These are phyloP conservation scores for Leptocoma aspasia DNA, from an alignment of 2,113 vertebrate genomes.

Conservation along the genomic window DNA sequence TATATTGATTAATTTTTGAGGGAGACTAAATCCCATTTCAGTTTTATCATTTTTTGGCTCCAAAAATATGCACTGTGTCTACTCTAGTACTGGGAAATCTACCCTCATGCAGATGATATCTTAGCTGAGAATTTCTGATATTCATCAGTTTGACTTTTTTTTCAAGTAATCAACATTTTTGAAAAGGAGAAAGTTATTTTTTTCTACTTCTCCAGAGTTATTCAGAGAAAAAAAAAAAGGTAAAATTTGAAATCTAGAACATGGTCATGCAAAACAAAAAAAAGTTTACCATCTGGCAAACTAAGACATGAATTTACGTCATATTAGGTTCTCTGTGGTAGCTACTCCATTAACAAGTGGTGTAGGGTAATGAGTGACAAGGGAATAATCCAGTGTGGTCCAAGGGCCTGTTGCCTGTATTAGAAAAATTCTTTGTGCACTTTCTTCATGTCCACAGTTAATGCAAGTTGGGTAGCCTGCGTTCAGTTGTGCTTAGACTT, in stretches of 20 bases:
- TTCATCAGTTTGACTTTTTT: neutral
- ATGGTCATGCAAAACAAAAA: neutral
- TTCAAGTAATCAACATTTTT: neutral
- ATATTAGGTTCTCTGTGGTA: neutral
- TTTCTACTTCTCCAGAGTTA: neutral
- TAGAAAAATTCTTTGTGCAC: neutral
- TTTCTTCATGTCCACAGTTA: neutral
- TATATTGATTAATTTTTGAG: neutral
- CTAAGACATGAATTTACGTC: neutral
- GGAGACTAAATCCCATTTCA: neutral
- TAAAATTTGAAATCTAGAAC: neutral
- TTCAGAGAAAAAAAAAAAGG: neutral
- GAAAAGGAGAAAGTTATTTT: neutral
- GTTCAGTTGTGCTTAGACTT: neutral
- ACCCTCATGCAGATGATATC: neutral
- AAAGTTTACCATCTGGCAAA: neutral
- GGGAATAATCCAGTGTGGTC: neutral
- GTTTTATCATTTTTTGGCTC: neutral
- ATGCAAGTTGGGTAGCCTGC: neutral
- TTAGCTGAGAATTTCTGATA: neutral
- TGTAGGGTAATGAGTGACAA: neutral
- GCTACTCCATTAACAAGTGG: neutral
- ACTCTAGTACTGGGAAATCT: neutral
- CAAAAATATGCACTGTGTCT: neutral
- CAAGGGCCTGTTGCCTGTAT: neutral